Conservation (phyloP, 2,797 vertebrate genomes). For the Astyanax mexicanus region DNA sequence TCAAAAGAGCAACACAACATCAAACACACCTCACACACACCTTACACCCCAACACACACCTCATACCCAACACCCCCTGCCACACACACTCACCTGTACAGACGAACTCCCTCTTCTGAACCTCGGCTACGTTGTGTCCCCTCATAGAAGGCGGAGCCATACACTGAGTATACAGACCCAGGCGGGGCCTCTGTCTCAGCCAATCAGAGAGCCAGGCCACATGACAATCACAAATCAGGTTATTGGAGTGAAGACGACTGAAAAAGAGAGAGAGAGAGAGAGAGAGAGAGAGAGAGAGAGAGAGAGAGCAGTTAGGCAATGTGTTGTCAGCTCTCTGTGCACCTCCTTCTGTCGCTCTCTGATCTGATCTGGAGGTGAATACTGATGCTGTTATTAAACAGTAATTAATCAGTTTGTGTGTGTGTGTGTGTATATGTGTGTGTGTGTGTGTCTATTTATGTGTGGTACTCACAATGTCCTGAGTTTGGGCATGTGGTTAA, state of each 20-base stretch:
- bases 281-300: constrained; percentile 10
- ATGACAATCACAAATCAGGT: constrained; percentile 95
- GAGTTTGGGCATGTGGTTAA: constrained; percentile 99
- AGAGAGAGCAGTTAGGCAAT: neutral
- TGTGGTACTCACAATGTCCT: no score
- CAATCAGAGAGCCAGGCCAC: constrained; percentile 98
- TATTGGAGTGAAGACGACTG: constrained; percentile 98
- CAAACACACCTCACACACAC: constrained; percentile 38
- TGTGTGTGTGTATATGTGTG: no score
- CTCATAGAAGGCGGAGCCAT: constrained; percentile 91
- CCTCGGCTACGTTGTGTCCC: constrained; percentile 97
- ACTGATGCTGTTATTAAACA: constrained; percentile 34
- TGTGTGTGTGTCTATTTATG: no score
- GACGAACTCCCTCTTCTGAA: constrained; percentile 95
- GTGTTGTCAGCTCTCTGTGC: neutral
- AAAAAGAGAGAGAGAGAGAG: constrained; percentile 21
- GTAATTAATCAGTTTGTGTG: no score
- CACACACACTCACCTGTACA: constrained; percentile 86
- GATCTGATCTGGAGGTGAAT: constrained; percentile 40
- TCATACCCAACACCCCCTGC: constrained; percentile 71
- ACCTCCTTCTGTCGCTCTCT: neutral
- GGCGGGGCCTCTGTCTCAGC: constrained; percentile 93
- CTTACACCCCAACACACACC: constrained; percentile 52
- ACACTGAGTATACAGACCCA: constrained; percentile 97
- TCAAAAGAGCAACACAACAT: constrained; percentile 47